Base-by-base conservation (phyloP, 2,888 invertebrate species). In the Cactoblastis cactorum region DNA sequence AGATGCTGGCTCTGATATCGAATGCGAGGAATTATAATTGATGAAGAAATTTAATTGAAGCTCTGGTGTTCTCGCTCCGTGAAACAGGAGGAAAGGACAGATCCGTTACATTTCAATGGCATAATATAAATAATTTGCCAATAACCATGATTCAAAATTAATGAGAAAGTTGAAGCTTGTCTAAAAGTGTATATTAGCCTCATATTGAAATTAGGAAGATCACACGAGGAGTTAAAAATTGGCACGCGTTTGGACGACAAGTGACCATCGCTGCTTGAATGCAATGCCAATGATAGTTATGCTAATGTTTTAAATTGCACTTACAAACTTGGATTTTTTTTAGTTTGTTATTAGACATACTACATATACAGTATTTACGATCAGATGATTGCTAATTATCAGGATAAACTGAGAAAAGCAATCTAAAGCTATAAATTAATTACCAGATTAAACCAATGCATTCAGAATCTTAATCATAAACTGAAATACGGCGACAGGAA, bases 1-100 rank as follows among this genome's bases (percentile, higher is more conserved):
- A 41, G 41, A 41, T 49, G 34, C 14, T 37, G 37, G 17, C 18
- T 15, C 49, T 39, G 41, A 49, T 33, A 49, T 49, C 48, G 39
- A 39, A 28, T 39, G 32, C 32, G 32, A 38, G 39, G 28, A 49
- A 49, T 49, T 49, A 58, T 54, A 54, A 53, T 54, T 45, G 49
- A 49, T 46, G 53, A 41, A 58, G 58, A 58, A 58, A 58, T 53
- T 58, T 58, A 58, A 58, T 58, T 56, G 56, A 56, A 49, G 50
- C 52, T 56, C 33, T 50, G 47, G 52, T 51, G 38, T 51, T 11
- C 41, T 47, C 33, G 33, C 49, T 19, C 41, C 19, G 33, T 33
- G 33, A 39, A 39, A 41, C 39, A 33, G 33, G 38, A 18, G 33
- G 49, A 41, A 41, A 41, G 24, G 14, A 24, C 41, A 19, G 24